phyloP scores from a whole-genome alignment of 35 echinoderm and acorn worm species.

The Acanthaster planci region DNA sequence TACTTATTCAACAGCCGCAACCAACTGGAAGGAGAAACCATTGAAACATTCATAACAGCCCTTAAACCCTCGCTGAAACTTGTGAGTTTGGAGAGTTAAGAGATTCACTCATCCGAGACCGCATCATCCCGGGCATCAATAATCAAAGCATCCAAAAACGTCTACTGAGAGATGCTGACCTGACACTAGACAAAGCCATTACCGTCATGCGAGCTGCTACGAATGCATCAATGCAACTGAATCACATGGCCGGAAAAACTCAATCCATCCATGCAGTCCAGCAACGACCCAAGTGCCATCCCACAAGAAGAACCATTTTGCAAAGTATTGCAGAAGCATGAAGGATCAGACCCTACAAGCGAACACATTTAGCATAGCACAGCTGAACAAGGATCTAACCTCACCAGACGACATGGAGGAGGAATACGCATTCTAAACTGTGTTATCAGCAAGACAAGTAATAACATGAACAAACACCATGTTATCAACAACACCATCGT shows the following conservation, averaged over 20 bases:
- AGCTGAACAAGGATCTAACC: no score
- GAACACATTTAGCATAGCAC: no score
- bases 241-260: neutral
- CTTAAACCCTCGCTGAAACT: conserved; percentile 37
- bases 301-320: no score
- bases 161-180: conserved; percentile 42
- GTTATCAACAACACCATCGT: no score
- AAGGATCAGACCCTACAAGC: no score
- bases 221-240: neutral
- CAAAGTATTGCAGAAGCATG: no score
- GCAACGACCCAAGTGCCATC: no score
- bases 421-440: no score
- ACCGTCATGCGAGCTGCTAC: conserved; percentile 9
- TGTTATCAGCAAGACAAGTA: no score
- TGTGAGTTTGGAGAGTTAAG: conserved; percentile 61
- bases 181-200: conserved; percentile 49
- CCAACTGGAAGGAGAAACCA: conserved; percentile 44
- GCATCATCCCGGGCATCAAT: conserved; percentile 42
- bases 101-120: conserved; percentile 63
- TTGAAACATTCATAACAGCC: conserved; percentile 51
- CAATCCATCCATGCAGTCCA: neutral
- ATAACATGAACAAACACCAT: no score
- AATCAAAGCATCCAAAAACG: conserved; percentile 41
- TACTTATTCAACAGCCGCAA: conserved; percentile 66
- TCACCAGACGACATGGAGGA: no score